A percentile compares a stretch with the other conserved stretches of the same genome.
Conservation (phyloP, 2,113 vertebrate species). For the cat (Felis catus) region DNA sequence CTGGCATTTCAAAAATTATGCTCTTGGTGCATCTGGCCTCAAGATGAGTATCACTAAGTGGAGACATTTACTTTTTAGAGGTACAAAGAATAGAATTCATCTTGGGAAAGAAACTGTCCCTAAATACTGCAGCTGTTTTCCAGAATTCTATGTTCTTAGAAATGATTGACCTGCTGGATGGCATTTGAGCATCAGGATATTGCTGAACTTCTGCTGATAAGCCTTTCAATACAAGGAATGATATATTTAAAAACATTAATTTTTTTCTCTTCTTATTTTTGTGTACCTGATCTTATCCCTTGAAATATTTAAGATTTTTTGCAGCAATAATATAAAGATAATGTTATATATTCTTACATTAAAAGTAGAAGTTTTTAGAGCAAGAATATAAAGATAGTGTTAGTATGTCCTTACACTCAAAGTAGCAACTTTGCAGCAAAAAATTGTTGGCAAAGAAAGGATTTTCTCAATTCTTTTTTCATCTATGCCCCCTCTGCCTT, state of each 20-base stretch:
- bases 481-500: not conserved
- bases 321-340: not conserved
- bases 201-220: not conserved
- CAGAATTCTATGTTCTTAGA: not conserved
- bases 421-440: not conserved
- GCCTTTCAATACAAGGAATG: not conserved
- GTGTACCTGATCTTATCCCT: not conserved
- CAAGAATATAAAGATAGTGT: not conserved
- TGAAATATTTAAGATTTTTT: conserved; percentile 4
- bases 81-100: not conserved
- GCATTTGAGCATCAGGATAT: not conserved
- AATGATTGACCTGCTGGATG: not conserved
- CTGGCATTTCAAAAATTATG: not conserved
- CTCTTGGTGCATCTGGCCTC: not conserved
- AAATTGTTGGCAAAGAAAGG: not conserved
- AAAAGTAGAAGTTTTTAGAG: not conserved
- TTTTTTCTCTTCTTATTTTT: not conserved
- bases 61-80: not conserved
- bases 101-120: not conserved
- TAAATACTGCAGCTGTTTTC: not conserved
- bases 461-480: conserved; percentile 29
- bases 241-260: not conserved
- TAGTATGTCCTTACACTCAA: not conserved
- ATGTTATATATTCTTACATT: not conserved
- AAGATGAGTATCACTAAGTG: not conserved